Evolutionary conservation across 1,140 invertebrate species (phyloP).

Genomic region (Euglossa dilemma): DNA sequence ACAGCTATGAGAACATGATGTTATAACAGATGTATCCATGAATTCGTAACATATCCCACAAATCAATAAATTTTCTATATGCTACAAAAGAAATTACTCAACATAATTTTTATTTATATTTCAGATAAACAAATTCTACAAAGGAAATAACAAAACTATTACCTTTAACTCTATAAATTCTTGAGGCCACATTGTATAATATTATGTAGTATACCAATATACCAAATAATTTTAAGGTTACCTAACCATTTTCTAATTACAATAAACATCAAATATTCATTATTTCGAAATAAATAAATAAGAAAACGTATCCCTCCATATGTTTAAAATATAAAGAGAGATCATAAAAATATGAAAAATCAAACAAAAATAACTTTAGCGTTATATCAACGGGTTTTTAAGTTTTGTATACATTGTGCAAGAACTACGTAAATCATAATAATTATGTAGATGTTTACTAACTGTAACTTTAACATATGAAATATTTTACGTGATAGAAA

Average conservation of each 20-base stretch:
- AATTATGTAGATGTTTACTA: not conserved
- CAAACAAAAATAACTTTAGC: no score
- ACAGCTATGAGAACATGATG: constrained; percentile 82
- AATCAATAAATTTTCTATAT: constrained; percentile 76
- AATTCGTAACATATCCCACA: constrained; percentile 82
- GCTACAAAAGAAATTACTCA: constrained; percentile 69
- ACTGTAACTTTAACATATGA: not conserved
- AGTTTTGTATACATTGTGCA: no score
- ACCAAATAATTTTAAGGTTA: constrained; percentile 24
- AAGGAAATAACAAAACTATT: not conserved
- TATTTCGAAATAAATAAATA: not conserved
- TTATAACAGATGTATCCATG: constrained; percentile 80
- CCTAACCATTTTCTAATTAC: not conserved
- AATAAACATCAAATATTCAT: not conserved
- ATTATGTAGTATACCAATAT: not conserved
- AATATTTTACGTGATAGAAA: not conserved
- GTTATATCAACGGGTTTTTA: not conserved
- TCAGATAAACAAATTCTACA: not conserved
- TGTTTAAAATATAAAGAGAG: not conserved
- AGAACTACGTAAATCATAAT: not conserved
- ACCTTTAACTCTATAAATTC: constrained; percentile 58
- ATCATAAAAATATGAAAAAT: not conserved
- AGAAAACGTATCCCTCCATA: not conserved
- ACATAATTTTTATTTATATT: not conserved
- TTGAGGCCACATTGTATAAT: constrained; percentile 50